Evolutionary conservation across 92 coral and sea anemone species (phyloP), one percentile per base, ranked within the genome.

Genomic region (Epizoanthus ramosus): DNA sequence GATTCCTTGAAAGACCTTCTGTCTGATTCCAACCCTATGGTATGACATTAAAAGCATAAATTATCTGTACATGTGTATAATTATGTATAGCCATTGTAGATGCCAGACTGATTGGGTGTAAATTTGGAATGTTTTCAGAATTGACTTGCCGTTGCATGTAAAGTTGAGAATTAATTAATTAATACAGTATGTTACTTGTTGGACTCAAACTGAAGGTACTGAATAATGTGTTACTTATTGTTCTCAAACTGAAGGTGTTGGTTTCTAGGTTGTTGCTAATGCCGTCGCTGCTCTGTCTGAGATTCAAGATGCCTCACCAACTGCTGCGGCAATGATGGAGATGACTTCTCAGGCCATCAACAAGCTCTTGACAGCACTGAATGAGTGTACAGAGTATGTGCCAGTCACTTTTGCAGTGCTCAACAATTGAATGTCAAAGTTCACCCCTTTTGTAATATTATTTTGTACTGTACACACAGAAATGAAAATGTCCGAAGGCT

Each of bases 1-100:
- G 99, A 96, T 68, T 94, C 95, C 23, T 70, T 96, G 86, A 94
- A 77, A 80, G 99, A 96, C 39, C 92, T 96, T 6, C 86, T 96
- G 60, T 96, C 99, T 63, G 99, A 96, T 87, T 91, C 98, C 19
- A 96, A 96, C 68, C 99, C 99, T 28, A 96, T 96, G 99, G 99
- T 95, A 81, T 33, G 70, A 18, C 37, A 65, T 22, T 28, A 33
- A 17, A 43, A 19, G 10, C 31, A 54, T 9, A 12, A 52, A 4
- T 70, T 22, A 28, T 28, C 31, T 28, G 31, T 28, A 28, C 2
- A 28, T 28, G 31, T n/a, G n/a, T n/a, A n/a, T n/a, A n/a, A n/a
- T n/a, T n/a, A n/a, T n/a, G n/a, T n/a, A n/a, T n/a, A n/a, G n/a
- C n/a, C 31, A 28, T 28, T 28, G 31, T 28, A 28, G 31, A 28